These are phyloP conservation scores for Cavia porcellus DNA, from an alignment of 2,113 vertebrate species.

Conservation along the genomic window DNA sequence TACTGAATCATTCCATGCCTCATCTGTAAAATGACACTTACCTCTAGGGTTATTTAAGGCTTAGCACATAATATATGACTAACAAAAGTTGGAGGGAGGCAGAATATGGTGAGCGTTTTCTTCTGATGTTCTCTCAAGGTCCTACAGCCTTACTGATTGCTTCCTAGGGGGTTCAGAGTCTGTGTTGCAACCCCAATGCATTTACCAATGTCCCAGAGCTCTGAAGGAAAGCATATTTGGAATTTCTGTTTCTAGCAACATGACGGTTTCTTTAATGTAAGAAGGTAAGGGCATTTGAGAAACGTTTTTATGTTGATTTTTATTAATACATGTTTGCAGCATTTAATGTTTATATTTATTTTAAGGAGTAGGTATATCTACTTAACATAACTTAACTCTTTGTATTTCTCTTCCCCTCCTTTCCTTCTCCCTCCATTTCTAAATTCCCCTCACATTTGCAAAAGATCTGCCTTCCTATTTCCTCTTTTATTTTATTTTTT, in stretches of 20 bases:
- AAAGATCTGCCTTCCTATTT: background rate
- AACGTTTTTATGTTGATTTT: background rate
- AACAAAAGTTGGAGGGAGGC: background rate
- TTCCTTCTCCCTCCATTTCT: background rate
- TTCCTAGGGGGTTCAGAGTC: background rate
- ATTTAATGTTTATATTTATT: background rate
- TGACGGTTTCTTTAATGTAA: background rate
- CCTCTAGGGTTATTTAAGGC: background rate
- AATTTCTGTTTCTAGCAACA: constrained; percentile 10
- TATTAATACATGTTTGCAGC: background rate
- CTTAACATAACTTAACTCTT: background rate
- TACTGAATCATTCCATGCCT: too few species aligned
- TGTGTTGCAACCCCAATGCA: background rate
- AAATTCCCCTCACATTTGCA: background rate
- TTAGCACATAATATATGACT: constrained; percentile 18
- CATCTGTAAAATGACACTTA: background rate
- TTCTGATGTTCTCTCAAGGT: background rate
- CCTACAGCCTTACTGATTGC: background rate
- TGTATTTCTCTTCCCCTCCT: background rate
- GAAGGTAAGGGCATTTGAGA: background rate
- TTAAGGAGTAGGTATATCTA: background rate
- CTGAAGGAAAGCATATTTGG: background rate
- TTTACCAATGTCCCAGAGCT: background rate
- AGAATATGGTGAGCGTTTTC: background rate
- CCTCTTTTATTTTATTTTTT: background rate